Evolutionary conservation across 2,888 invertebrate genomes (phyloP).

Genomic region (Lagria hirta): DNA sequence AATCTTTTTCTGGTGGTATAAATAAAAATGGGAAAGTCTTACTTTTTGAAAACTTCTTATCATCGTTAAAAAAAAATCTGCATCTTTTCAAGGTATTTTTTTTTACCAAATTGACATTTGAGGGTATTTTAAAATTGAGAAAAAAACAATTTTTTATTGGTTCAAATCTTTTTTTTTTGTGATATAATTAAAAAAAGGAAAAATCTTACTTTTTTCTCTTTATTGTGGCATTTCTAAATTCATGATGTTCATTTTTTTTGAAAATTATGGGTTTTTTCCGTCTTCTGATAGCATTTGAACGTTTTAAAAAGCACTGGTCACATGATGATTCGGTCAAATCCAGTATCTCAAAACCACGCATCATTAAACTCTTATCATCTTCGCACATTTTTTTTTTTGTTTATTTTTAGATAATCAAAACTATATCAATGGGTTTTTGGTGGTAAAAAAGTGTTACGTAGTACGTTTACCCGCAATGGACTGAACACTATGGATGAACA

Average conservation of each 20-base stretch:
- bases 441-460: slow-evolving; percentile 5
- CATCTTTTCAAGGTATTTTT: too few species aligned
- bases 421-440: slow-evolving; percentile 3
- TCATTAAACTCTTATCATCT: slow-evolving; percentile 13
- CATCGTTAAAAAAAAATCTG: too few species aligned
- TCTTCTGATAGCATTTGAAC: slow-evolving; percentile 18
- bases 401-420: background rate
- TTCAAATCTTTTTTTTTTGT: too few species aligned
- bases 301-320: slow-evolving; percentile 10
- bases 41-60: too few species aligned
- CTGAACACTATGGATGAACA: slow-evolving; percentile 8
- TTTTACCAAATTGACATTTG: too few species aligned
- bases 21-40: too few species aligned
- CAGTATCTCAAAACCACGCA: slow-evolving; percentile 7
- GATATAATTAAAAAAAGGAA: slow-evolving; percentile 7
- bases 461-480: slow-evolving; percentile 17
- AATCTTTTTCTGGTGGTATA: too few species aligned
- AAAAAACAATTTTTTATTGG: too few species aligned
- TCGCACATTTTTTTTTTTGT: slow-evolving; percentile 9
- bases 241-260: too few species aligned
- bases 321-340: slow-evolving; percentile 2
- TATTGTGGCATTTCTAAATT: background rate
- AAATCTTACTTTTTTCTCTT: background rate
- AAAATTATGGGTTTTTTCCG: slow-evolving; percentile 6
- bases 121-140: too few species aligned